These are phyloP conservation scores for Ptilonorhynchus violaceus DNA, from an alignment of 2,113 vertebrate genomes.

Conservation along the genomic window DNA sequence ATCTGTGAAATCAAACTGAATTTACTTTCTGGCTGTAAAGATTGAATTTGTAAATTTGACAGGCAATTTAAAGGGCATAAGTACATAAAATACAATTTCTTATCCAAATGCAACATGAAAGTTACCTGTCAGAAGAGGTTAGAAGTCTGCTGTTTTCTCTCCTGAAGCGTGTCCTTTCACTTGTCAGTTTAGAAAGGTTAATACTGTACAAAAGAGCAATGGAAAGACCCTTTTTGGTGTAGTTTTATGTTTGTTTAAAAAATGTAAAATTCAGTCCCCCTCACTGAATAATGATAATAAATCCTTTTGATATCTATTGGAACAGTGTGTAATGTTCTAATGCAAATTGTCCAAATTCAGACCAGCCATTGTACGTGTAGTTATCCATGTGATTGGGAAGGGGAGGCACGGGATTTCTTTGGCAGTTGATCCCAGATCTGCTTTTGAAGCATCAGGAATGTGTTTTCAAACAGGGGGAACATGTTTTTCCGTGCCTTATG, in stretches of 20 bases:
- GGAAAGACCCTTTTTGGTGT: conserved; percentile 75
- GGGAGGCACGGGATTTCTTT: not conserved
- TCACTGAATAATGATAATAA: not conserved
- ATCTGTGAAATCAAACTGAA: conserved; percentile 73
- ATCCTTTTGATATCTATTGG: not conserved
- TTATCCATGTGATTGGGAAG: not conserved
- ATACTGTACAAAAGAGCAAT: conserved; percentile 73
- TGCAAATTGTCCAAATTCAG: not conserved
- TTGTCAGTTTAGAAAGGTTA: conserved; percentile 92
- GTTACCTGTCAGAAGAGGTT: conserved; percentile 89
- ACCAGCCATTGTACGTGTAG: not conserved
- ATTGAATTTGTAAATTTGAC: conserved; percentile 72
- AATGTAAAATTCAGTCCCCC: not conserved
- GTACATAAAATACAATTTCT: conserved; percentile 65
- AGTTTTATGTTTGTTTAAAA: conserved; percentile 67
- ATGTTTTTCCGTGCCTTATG: not conserved
- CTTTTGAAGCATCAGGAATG: not conserved
- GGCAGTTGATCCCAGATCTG: not conserved
- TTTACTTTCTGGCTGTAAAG: conserved; percentile 68
- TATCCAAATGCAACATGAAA: conserved; percentile 75
- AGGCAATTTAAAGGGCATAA: conserved; percentile 71
- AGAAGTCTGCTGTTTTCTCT: conserved; percentile 78
- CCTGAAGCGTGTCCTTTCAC: conserved; percentile 78
- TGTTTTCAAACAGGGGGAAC: not conserved
- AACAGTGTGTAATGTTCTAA: not conserved